Evolutionary conservation across 1,140 invertebrate species (phyloP), one percentile per base, ranked within the genome.

Genomic region (Antheraea pernyi): DNA sequence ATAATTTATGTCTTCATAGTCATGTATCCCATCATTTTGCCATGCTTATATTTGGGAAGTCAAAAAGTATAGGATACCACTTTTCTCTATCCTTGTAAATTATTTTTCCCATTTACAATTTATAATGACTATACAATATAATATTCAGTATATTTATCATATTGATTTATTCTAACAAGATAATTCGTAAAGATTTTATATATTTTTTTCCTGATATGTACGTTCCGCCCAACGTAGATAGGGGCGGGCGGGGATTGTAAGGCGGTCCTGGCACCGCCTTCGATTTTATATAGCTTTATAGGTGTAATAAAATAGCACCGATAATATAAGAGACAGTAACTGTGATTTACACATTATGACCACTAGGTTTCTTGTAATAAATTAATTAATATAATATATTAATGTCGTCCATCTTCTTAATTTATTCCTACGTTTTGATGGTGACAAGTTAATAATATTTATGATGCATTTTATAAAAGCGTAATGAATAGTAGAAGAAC

Each of bases 221-320:
- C 19, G 19, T 19, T 19, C 59, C 59, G 59, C 59, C 59, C 19
- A 60, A 60, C 19, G 19, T 19, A 53, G 16, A n/a, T 53, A 36
- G 70, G 71, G 78, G 77, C 77, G 81, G 77, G 81, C 77, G 80
- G 80, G 67, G 59, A 71, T 73, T 60, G 66, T 62, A 59, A 70
- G 74, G 71, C 70, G 72, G 62, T 37, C 22, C 37, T 59, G 46
- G 73, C 30, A 36, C 67, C 80, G 80, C 80, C 80, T 82, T 76
- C 80, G 59, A 5, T 11, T 22, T 61, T 36, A 22, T 19, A 36
- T 19, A 19, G 8, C 36, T 19, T 30, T 19, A 61, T 61, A 19
- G 19, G 9, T 53, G 16, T n/a, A 53, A 53, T 53, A 10, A 53
- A 53, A 53, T 16, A 53, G 16, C 9, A 13, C 16, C 7, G 46